These are phyloP conservation scores for Botia kubotai DNA, from an alignment of 2,797 vertebrate species.

Conservation along the genomic window DNA sequence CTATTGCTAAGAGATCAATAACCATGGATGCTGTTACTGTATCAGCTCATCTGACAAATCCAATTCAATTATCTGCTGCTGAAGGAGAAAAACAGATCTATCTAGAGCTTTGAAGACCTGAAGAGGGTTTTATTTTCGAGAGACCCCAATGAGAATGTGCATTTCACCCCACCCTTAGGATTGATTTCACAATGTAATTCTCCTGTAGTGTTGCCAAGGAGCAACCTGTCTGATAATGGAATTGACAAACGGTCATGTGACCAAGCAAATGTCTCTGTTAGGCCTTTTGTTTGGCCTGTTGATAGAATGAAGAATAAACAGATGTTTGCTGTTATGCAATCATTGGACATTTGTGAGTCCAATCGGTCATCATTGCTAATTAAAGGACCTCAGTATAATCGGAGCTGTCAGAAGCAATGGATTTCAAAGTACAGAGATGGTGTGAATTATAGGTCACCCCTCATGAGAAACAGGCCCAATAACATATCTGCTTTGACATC, in stretches of 20 bases:
- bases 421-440: conserved; percentile 35
- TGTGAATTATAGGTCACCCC: conserved; percentile 35
- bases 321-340: conserved; percentile 55
- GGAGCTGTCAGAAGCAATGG: conserved; percentile 39
- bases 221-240: conserved; percentile 25
- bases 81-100: conserved; percentile 68
- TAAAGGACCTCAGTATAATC: conserved; percentile 38
- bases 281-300: conserved; percentile 13
- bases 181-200: conserved; percentile 62
- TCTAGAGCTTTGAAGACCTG: conserved; percentile 61
- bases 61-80: conserved; percentile 73
- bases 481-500: conserved; percentile 44
- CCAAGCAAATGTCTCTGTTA: not conserved
- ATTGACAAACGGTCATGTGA: conserved; percentile 18
- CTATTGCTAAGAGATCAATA: conserved; percentile 67
- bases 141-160: conserved; percentile 56
- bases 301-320: not conserved
- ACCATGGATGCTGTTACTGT: conserved; percentile 64
- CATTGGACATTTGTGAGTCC: not conserved
- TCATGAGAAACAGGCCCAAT: conserved; percentile 39
- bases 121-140: conserved; percentile 59
- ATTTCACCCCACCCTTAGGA: conserved; percentile 48
- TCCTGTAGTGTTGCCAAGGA: conserved; percentile 47
- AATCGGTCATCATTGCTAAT: conserved; percentile 32
- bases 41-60: conserved; percentile 74